A percentile compares a stretch with the other conserved stretches of the same genome.
Evolutionary conservation across 2,888 invertebrate species (phyloP).

Genomic region (Spodoptera exigua): DNA sequence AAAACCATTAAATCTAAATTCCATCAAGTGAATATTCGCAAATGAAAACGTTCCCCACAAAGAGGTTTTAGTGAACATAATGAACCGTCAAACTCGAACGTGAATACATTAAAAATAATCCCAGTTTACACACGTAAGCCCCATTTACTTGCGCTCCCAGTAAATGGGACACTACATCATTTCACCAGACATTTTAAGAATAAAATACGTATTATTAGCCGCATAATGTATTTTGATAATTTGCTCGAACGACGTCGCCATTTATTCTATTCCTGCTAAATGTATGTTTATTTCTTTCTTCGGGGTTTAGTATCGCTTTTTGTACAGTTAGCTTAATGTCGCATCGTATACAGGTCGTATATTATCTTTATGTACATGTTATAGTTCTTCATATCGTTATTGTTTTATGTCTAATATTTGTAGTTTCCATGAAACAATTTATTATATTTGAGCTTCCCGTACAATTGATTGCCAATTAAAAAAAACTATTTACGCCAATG

Average conservation of each 20-base stretch:
- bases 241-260: slow-evolving; percentile 29
- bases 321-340: slow-evolving; percentile 3
- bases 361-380: background rate
- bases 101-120: slow-evolving; percentile 59
- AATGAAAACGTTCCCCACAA: slow-evolving; percentile 31
- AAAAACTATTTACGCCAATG: too few relatives aligned
- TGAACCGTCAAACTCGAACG: slow-evolving; percentile 51
- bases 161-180: slow-evolving; percentile 53
- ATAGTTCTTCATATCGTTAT: background rate
- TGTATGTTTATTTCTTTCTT: slow-evolving; percentile 26
- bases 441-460: too few relatives aligned
- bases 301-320: slow-evolving; percentile 11
- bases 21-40: slow-evolving; percentile 24
- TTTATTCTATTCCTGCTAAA: slow-evolving; percentile 34
- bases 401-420: background rate
- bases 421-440: too few relatives aligned
- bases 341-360: background rate
- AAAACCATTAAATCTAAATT: slow-evolving; percentile 11
- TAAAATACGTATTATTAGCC: slow-evolving; percentile 39
- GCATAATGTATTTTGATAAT: slow-evolving; percentile 50
- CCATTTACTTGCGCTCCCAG: slow-evolving; percentile 33
- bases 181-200: slow-evolving; percentile 43
- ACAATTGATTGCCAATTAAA: too few relatives aligned
- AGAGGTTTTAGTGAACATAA: slow-evolving; percentile 46
- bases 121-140: slow-evolving; percentile 54